Percentiles rank a stretch among this genome's conserved stretches.
Conservation (phyloP, 2,797 vertebrate species). For the Botia kubotai region DNA sequence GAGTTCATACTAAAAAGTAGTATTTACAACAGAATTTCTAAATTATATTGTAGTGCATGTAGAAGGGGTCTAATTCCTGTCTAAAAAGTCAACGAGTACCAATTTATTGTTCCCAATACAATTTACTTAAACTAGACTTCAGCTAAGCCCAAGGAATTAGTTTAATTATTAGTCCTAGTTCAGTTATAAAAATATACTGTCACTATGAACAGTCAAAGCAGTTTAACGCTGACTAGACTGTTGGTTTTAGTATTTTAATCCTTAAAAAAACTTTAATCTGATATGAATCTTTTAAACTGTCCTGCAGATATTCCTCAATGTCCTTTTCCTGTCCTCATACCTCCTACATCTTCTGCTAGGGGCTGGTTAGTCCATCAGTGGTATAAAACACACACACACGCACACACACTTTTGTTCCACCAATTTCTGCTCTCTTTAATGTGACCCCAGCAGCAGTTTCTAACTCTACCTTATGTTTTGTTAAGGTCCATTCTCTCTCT, state of each 20-base stretch:
- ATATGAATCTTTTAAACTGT: background rate
- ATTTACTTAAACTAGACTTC: no score
- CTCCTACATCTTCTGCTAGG: background rate
- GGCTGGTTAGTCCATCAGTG: slow-evolving; percentile 10
- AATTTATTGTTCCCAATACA: background rate
- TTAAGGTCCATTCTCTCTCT: slow-evolving; percentile 1
- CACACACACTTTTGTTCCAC: background rate
- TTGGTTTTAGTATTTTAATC: background rate
- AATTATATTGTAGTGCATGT: background rate
- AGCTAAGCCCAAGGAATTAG: no score
- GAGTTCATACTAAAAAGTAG: background rate
- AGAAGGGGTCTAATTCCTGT: background rate
- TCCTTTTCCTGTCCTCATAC: slow-evolving; percentile 10
- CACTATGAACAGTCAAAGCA: background rate
- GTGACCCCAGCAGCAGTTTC: background rate
- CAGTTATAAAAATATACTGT: background rate
- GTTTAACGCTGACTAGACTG: background rate
- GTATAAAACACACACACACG: background rate
- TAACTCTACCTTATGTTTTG: background rate
- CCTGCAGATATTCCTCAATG: background rate
- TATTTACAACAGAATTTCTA: background rate
- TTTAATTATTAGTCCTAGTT: background rate
- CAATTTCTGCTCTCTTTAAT: slow-evolving; percentile 27
- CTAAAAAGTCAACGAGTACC: background rate
- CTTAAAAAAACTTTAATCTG: background rate